A percentile compares a stretch with the other conserved stretches of the same genome.
Conservation (phyloP, 2,113 vertebrate genomes). For the Phalacrocorax brasilianus region DNA sequence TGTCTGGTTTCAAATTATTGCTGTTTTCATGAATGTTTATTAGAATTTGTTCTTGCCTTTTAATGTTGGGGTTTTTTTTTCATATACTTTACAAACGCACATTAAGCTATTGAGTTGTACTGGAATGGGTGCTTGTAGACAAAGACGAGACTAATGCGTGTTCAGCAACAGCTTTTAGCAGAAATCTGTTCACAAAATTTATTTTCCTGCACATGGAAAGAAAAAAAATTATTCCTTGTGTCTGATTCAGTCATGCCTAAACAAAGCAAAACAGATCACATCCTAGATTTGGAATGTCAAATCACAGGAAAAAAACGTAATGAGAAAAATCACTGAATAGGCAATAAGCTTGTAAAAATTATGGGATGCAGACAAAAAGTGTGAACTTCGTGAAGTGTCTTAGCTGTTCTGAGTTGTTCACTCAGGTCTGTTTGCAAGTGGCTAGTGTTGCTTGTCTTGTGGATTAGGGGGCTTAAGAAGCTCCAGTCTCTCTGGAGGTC, state of each 20-base stretch:
- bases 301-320: not conserved
- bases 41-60: not conserved
- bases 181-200: not conserved
- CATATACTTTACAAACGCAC: not conserved
- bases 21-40: not conserved
- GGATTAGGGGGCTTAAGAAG: constrained; percentile 44
- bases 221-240: not conserved
- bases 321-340: not conserved
- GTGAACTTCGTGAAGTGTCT: not conserved
- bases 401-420: not conserved
- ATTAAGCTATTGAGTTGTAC: not conserved
- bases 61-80: not conserved
- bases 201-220: not conserved
- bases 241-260: not conserved
- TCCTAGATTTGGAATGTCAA: not conserved
- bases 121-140: not conserved
- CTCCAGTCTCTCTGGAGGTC: constrained; percentile 8
- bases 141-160: not conserved
- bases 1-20: not conserved
- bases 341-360: not conserved
- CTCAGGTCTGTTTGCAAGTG: not conserved
- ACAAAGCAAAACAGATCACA: not conserved
- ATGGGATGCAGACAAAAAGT: not conserved
- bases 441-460: not conserved
- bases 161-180: not conserved